Conservation (phyloP, 2,888 invertebrate species). For the Daptonema setosum region DNA sequence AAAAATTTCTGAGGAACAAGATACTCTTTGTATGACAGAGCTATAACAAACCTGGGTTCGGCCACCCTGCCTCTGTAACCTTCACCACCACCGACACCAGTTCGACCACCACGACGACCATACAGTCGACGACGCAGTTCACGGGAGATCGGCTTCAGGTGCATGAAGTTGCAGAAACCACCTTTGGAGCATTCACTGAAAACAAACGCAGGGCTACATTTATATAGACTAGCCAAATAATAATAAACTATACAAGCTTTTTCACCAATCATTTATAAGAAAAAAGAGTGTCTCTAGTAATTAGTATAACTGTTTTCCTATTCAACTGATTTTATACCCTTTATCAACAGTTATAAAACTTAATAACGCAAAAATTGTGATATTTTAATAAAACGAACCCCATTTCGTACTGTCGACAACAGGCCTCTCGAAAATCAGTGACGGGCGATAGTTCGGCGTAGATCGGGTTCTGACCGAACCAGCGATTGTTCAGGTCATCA, state of each 20-base stretch:
- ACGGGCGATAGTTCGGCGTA: constrained; percentile 92
- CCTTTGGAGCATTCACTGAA: constrained; percentile 75
- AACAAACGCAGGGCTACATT: too few species aligned
- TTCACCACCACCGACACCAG: background rate
- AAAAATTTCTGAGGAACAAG: too few species aligned
- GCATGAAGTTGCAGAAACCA: constrained; percentile 99
- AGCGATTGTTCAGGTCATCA: constrained; percentile 81
- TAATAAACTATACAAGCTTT: too few species aligned
- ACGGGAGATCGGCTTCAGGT: constrained; percentile 72
- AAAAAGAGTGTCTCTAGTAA: too few species aligned
- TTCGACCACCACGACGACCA: background rate
- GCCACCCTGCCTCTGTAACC: background rate
- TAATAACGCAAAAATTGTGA: too few species aligned
- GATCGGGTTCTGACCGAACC: constrained; percentile 90
- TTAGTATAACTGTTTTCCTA: too few species aligned
- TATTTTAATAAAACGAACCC: too few species aligned
- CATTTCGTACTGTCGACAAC: constrained; percentile 96
- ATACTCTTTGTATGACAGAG: too few species aligned
- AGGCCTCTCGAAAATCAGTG: constrained; percentile 92
- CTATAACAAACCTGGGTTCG: background rate
- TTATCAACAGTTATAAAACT: too few species aligned
- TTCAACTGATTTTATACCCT: too few species aligned
- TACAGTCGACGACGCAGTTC: constrained; percentile 10
- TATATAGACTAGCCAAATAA: background rate
- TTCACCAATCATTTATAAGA: too few species aligned